Evolutionary conservation across 2,113 vertebrate genomes (phyloP), one percentile per base, ranked within the genome.

Genomic region (Chinchilla lanigera): DNA sequence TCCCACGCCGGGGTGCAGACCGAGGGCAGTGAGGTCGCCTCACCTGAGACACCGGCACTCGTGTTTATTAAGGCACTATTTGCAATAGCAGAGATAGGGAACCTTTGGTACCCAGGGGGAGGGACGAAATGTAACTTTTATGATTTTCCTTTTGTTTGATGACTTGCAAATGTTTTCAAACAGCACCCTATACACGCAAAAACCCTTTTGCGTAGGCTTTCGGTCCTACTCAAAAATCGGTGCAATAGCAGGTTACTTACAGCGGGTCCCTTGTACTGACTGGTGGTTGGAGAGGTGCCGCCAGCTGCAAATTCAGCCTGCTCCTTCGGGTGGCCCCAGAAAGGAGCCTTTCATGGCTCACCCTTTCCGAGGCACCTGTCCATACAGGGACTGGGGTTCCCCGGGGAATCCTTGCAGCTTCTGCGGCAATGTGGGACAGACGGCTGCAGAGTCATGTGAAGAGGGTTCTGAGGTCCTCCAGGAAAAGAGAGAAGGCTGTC

Each of bases 351-450:
- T 30, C 30, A 65, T 12, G 61, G 61, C 65, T 77, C 0, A 6
- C 7, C 24, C 5, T 1, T 38, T 1, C 33, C 22, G 1, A 78
- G 63, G 75, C 16, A 7, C 20, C 3, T 2, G 22, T 5, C 52
- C 50, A 3, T 6, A 5, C 67, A 61, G 71, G 38, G 28, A 69
- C n/a, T 12, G 1, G 3, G 0, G 13, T 26, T 30, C 9, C 10
- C 38, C 4, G 50, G 73, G 17, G 35, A 5, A 30, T 69, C 22
- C 50, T 11, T 6, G 28, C 10, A n/a, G 56, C 17, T 41, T 26
- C 44, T 41, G 22, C 16, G n/a, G 38, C 33, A 12, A 6, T 0
- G 1, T 0, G 3, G 30, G 20, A 1, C 13, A 4, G 38, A 16
- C 6, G 20, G 69, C 69, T 41, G 20, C 22, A 41, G 65, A 38